Percentiles rank a stretch among this genome's conserved stretches.
Evolutionary conservation across 2,888 invertebrate genomes (phyloP).

Genomic region (Smittia sp.): DNA sequence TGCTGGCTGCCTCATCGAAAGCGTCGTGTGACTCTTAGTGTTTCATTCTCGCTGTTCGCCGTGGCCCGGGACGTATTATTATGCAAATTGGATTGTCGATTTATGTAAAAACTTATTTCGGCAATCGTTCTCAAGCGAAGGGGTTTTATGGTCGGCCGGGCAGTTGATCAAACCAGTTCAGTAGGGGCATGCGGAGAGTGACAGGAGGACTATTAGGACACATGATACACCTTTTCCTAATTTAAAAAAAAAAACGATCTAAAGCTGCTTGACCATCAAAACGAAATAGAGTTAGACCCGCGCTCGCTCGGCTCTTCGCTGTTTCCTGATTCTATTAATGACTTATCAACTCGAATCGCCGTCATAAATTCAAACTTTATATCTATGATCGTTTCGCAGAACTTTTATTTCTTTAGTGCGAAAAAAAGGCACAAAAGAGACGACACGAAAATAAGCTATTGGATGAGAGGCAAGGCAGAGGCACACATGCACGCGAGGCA

Average conservation of each 20-base stretch:
- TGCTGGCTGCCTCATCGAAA: neutral
- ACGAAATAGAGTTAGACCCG: too few relatives aligned
- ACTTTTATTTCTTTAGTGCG: neutral
- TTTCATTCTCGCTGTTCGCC: neutral
- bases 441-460: neutral
- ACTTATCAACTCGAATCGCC: too few relatives aligned
- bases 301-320: too few relatives aligned
- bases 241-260: too few relatives aligned
- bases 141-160: neutral
- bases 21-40: neutral
- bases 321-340: too few relatives aligned
- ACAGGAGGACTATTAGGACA: neutral
- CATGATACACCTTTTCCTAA: neutral
- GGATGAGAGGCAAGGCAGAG: neutral
- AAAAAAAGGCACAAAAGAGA: conserved; percentile 21
- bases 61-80: neutral
- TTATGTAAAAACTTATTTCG: conserved; percentile 24
- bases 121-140: neutral
- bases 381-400: neutral
- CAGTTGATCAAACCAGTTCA: neutral
- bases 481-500: conserved; percentile 20
- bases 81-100: conserved; percentile 29
- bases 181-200: neutral
- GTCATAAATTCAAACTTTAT: neutral
- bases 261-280: too few relatives aligned